phyloP scores from a whole-genome alignment of 2,888 invertebrate genomes.

The Cataglyphis altisquamis region DNA sequence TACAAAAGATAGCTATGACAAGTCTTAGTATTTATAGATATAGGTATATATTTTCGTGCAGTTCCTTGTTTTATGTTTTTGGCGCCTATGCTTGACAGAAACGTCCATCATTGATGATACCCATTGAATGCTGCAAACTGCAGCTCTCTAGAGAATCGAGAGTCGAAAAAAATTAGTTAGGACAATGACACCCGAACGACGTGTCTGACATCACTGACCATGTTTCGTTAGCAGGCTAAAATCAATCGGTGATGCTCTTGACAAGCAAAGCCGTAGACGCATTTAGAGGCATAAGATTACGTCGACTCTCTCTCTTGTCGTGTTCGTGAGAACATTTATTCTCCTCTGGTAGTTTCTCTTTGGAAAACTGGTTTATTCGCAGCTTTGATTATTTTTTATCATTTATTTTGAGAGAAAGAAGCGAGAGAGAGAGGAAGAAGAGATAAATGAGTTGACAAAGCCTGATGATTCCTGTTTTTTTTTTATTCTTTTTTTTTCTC shows the following conservation, averaged over 20 bases:
- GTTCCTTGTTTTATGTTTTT: background rate
- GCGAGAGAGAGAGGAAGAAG: background rate
- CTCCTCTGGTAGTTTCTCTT: slow-evolving; percentile 11
- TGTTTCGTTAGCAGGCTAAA: slow-evolving; percentile 38
- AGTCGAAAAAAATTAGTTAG: slow-evolving; percentile 35
- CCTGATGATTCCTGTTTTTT: background rate
- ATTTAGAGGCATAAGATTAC: slow-evolving; percentile 29
- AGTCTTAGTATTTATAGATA: slow-evolving; percentile 11
- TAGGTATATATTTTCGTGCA: background rate
- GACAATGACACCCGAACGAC: slow-evolving; percentile 32
- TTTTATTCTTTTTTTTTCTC: background rate
- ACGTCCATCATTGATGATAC: slow-evolving; percentile 12
- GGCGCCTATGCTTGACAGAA: background rate
- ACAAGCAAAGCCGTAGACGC: background rate
- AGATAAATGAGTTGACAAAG: slow-evolving; percentile 35
- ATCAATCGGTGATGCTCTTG: slow-evolving; percentile 19
- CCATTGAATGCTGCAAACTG: background rate
- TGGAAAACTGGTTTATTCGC: slow-evolving; percentile 27
- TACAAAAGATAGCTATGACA: background rate
- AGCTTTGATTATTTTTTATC: slow-evolving; percentile 19
- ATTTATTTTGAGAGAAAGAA: slow-evolving; percentile 4
- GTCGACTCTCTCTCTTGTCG: background rate
- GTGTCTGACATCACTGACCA: slow-evolving; percentile 23
- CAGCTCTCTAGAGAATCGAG: slow-evolving; percentile 5
- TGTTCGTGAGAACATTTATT: slow-evolving; percentile 11